Percentiles rank a stretch among this genome's conserved stretches.
Conservation (phyloP, 1,140 invertebrate genomes). For the Amyelois transitella region DNA sequence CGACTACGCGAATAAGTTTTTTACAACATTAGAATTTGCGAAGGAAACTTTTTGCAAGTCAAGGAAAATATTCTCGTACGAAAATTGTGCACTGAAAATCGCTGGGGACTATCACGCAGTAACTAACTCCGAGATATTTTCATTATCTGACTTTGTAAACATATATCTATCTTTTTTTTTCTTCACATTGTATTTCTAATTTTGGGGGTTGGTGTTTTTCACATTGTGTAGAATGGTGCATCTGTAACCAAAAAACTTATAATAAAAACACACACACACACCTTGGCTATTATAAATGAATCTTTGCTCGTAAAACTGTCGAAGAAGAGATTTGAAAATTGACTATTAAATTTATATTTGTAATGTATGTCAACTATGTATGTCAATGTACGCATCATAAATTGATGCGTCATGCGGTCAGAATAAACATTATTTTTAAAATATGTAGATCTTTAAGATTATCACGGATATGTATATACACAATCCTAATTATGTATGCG, state of each 20-base stretch:
- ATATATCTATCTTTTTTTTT: no score
- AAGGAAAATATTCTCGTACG: conserved; percentile 3
- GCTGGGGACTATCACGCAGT: background rate
- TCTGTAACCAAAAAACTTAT: background rate
- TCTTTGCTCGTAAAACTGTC: no score
- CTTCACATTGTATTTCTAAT: no score
- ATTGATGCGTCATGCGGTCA: no score
- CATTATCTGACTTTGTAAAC: background rate
- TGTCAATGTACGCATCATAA: no score
- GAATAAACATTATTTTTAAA: no score
- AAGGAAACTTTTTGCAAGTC: conserved; percentile 7
- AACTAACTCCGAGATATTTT: background rate
- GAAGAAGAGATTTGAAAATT: no score
- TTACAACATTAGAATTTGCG: background rate
- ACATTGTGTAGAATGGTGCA: background rate
- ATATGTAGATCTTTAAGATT: no score
- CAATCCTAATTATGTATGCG: no score
- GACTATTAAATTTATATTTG: no score
- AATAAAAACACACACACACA: background rate
- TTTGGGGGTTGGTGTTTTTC: background rate
- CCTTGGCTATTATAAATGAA: background rate
- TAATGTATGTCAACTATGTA: no score
- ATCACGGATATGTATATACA: no score
- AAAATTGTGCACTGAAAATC: background rate
- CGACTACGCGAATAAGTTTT: background rate